phyloP scores from a whole-genome alignment of 2,797 vertebrate species.

The Gymnocypris eckloni region DNA sequence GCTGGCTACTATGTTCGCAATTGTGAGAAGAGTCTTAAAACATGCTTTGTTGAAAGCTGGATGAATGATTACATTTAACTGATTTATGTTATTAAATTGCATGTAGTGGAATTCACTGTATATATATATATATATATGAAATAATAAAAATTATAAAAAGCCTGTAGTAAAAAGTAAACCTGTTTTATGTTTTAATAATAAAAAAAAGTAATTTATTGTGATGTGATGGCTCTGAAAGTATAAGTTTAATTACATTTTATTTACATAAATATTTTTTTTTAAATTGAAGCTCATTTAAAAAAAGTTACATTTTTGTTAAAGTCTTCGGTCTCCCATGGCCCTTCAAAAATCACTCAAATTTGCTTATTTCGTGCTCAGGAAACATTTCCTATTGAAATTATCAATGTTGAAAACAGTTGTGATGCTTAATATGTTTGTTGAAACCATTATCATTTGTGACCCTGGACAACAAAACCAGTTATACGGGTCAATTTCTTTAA shows the following conservation, averaged over 20 bases:
- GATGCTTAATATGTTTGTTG: background rate
- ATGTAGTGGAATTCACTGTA: background rate
- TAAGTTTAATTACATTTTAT: background rate
- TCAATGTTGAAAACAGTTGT: background rate
- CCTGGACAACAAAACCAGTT: background rate
- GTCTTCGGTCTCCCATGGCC: background rate
- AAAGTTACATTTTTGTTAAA: background rate
- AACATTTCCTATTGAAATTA: background rate
- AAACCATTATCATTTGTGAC: background rate
- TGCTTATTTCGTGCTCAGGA: background rate
- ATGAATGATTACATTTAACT: background rate
- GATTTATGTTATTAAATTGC: background rate
- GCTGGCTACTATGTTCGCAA: background rate
- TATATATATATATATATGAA: background rate
- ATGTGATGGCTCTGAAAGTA: background rate
- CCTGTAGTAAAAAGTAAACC: background rate
- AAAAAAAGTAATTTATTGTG: background rate
- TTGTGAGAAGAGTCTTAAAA: background rate
- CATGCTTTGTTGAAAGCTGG: background rate
- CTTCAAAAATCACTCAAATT: background rate
- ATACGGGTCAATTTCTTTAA: background rate
- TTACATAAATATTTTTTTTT: no score
- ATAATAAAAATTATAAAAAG: background rate
- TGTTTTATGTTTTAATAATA: background rate
- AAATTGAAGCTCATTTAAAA: background rate